phyloP scores from a whole-genome alignment of 2,113 vertebrate genomes.

The Coptodon bakossiorum region DNA sequence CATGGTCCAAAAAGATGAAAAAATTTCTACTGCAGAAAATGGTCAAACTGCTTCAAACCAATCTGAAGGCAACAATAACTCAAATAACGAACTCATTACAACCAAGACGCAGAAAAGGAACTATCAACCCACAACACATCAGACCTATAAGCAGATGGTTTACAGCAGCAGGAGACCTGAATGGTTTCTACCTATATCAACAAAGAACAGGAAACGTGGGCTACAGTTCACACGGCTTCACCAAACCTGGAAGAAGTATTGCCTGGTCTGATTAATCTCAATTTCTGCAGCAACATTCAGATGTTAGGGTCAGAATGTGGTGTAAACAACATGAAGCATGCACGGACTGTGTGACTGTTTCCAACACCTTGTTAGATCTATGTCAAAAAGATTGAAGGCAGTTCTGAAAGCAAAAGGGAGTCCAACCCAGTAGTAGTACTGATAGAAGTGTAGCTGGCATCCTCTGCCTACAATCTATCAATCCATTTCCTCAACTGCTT shows the following conservation, averaged over 20 bases:
- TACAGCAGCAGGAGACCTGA: neutral
- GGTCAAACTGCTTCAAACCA: neutral
- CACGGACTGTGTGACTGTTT: neutral
- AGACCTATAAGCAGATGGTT: neutral
- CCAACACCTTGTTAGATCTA: neutral
- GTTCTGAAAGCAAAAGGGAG: neutral
- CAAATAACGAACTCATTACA: neutral
- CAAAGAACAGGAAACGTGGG: neutral
- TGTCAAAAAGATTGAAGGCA: neutral
- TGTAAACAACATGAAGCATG: neutral
- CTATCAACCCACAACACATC: fast-evolving
- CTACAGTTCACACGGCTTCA: neutral
- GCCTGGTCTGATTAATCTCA: neutral
- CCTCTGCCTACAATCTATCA: neutral
- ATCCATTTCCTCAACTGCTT: neutral
- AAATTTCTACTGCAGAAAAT: neutral
- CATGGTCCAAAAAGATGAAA: neutral
- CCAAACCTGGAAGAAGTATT: fast-evolving
- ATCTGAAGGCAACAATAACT: neutral
- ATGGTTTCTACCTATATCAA: neutral
- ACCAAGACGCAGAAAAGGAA: neutral
- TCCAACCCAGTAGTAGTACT: neutral
- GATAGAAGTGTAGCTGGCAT: neutral
- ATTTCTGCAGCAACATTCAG: neutral
- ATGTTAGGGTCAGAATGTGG: neutral